A percentile compares a stretch with the other conserved stretches of the same genome.
Conservation (phyloP, 1,140 invertebrate species). For the Pectinophora gossypiella region DNA sequence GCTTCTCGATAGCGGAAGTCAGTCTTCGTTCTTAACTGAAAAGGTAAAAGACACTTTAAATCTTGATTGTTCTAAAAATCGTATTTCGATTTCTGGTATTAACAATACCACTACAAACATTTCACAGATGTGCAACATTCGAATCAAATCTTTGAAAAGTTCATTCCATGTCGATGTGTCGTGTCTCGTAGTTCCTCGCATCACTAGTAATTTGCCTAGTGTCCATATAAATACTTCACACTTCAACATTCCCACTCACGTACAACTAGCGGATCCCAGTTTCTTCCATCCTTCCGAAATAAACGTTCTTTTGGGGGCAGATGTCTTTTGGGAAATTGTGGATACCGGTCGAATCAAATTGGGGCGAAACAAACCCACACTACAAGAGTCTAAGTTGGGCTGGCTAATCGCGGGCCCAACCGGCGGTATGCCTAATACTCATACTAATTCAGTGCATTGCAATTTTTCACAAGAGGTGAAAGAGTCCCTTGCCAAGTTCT, state of each 20-base stretch:
- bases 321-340: constrained; percentile 4
- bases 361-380: constrained; percentile 6
- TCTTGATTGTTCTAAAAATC: too few species aligned
- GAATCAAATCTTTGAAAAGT: too few species aligned
- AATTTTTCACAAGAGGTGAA: neutral
- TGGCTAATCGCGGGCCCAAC: constrained; percentile 15
- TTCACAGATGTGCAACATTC: too few species aligned
- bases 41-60: too few species aligned
- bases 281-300: constrained; percentile 2
- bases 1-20: too few species aligned
- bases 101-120: too few species aligned
- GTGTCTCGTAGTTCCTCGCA: too few species aligned
- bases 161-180: too few species aligned
- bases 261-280: constrained; percentile 3
- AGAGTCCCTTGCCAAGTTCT: constrained; percentile 10
- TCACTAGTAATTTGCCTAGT: too few species aligned
- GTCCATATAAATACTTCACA: too few species aligned
- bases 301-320: constrained; percentile 3
- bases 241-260: constrained; percentile 4
- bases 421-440: neutral
- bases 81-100: too few species aligned
- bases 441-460: neutral
- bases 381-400: constrained; percentile 15
- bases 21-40: too few species aligned
- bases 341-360: neutral